A percentile compares a stretch with the other conserved stretches of the same genome.
phyloP scores from a whole-genome alignment of 2,113 vertebrate species.

The Antechinus flavipes region DNA sequence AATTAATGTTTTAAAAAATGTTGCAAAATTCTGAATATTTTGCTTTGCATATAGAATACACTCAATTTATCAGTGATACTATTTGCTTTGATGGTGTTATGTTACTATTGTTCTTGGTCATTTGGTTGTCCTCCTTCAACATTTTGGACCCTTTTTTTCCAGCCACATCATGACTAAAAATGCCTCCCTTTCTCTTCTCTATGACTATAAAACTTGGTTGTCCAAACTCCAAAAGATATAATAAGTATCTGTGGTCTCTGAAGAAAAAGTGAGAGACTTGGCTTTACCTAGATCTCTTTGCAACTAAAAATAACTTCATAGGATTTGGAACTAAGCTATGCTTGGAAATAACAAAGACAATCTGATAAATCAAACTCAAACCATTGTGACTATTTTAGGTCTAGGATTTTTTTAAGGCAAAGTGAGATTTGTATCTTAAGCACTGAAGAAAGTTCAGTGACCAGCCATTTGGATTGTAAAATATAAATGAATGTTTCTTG shows the following conservation, averaged over 20 bases:
- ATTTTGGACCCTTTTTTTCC: background rate
- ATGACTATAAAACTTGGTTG: background rate
- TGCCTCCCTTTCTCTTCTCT: background rate
- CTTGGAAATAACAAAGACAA: background rate
- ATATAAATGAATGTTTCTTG: background rate
- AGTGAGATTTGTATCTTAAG: background rate
- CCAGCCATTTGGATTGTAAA: background rate
- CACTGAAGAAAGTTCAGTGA: background rate
- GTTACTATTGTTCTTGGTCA: background rate
- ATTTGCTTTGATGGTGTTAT: background rate
- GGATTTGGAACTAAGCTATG: background rate
- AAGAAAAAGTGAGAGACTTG: background rate
- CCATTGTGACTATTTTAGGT: background rate
- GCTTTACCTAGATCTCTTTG: background rate
- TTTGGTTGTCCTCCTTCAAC: background rate
- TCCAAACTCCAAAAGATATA: background rate
- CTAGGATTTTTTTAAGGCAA: background rate
- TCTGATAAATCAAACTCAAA: background rate
- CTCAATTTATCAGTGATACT: background rate
- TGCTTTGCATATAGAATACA: background rate
- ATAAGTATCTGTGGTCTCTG: background rate
- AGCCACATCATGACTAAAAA: background rate
- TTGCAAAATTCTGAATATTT: background rate
- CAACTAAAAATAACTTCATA: conserved; percentile 13
- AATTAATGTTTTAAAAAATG: background rate